A percentile compares a stretch with the other conserved stretches of the same genome.
Conservation (phyloP, 2,113 vertebrate species). For the Oncorhynchus gorbuscha region DNA sequence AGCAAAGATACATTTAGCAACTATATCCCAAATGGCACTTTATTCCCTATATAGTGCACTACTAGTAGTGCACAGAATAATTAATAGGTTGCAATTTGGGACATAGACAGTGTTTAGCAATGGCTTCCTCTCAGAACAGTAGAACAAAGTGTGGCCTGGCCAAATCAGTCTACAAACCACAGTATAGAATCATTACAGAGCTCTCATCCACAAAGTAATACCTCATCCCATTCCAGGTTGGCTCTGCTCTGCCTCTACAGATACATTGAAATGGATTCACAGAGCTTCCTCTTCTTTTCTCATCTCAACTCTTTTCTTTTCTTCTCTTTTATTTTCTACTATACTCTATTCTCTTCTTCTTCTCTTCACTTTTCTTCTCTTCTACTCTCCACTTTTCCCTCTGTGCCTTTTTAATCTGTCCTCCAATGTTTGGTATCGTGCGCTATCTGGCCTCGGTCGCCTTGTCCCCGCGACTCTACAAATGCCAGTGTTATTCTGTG, state of each 20-base stretch:
- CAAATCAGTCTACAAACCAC: neutral
- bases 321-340: too few relatives aligned
- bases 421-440: conserved; percentile 2
- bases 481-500: conserved; percentile 5
- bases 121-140: conserved; percentile 6
- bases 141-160: conserved; percentile 11
- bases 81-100: too few relatives aligned
- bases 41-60: too few relatives aligned
- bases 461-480: neutral
- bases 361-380: neutral
- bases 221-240: neutral
- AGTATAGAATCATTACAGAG: neutral
- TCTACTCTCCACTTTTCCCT: too few relatives aligned
- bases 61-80: too few relatives aligned
- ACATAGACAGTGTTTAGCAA: neutral
- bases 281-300: neutral
- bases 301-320: too few relatives aligned
- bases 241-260: neutral
- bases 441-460: too few relatives aligned
- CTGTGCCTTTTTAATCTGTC: conserved; percentile 8
- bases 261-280: conserved; percentile 6
- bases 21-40: too few relatives aligned
- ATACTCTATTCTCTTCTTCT: too few relatives aligned
- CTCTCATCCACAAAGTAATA: neutral
- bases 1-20: too few relatives aligned